Conservation (phyloP, 2,888 invertebrate species). For the Drosophila greeni region DNA sequence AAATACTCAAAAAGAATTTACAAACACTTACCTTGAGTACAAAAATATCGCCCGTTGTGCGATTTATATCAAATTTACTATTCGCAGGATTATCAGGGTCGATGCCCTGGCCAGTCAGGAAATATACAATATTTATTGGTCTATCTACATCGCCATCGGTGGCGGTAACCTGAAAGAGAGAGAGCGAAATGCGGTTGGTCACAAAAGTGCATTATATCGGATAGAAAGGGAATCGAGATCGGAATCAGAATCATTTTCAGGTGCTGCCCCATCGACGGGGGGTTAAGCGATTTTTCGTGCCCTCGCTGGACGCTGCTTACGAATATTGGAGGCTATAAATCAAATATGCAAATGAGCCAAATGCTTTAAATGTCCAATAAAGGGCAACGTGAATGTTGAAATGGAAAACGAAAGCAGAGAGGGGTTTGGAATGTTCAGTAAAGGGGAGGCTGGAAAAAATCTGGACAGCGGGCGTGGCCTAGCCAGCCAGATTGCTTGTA, state of each 20-base stretch:
- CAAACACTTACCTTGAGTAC: slow-evolving; percentile 90
- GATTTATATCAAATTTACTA: slow-evolving; percentile 97
- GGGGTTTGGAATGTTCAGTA: background rate
- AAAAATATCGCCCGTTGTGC: slow-evolving; percentile 96
- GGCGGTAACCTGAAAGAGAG: slow-evolving; percentile 88
- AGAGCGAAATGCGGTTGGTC: slow-evolving; percentile 16
- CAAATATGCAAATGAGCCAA: slow-evolving; percentile 70
- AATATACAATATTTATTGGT: slow-evolving; percentile 96
- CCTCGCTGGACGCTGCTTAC: slow-evolving; percentile 57
- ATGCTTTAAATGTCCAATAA: slow-evolving; percentile 74
- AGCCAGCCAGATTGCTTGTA: slow-evolving; percentile 63
- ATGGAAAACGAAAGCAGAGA: slow-evolving; percentile 10
- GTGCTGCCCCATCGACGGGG: background rate
- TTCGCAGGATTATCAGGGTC: slow-evolving; percentile 96
- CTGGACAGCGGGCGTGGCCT: slow-evolving; percentile 43
- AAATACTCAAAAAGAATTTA: slow-evolving; percentile 2
- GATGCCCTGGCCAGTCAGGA: slow-evolving; percentile 97
- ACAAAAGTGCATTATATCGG: slow-evolving; percentile 22
- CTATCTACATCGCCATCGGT: slow-evolving; percentile 98
- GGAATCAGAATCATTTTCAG: slow-evolving; percentile 13
- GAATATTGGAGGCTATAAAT: slow-evolving; percentile 68
- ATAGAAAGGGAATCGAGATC: background rate
- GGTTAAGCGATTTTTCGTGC: slow-evolving; percentile 28
- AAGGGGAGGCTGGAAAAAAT: slow-evolving; percentile 19
- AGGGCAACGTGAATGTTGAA: slow-evolving; percentile 38